Evolutionary conservation across 2,797 vertebrate genomes (phyloP).

Genomic region (Silurus aristotelis): DNA sequence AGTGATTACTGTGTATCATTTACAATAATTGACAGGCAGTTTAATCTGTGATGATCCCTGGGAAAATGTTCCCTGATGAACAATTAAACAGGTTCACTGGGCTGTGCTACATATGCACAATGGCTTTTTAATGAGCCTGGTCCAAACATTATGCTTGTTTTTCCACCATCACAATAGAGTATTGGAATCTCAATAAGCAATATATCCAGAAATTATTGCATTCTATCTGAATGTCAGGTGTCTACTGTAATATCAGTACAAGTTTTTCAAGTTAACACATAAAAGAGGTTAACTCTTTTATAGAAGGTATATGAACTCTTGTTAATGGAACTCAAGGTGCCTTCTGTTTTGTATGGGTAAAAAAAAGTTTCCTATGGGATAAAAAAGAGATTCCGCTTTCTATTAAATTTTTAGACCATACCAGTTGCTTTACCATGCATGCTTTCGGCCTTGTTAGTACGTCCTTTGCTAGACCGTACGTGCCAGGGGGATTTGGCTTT

Average conservation of each 20-base stretch:
- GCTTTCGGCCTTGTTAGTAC: conserved; percentile 71
- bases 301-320: background rate
- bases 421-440: conserved; percentile 48
- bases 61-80: conserved; percentile 60
- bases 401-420: conserved; percentile 45
- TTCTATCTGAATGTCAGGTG: conserved; percentile 39
- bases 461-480: conserved; percentile 63
- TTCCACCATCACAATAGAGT: conserved; percentile 74
- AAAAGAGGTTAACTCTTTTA: background rate
- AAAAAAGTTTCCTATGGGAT: conserved; percentile 12
- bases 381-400: conserved; percentile 37
- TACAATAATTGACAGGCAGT: conserved; percentile 51
- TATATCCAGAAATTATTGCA: conserved; percentile 82
- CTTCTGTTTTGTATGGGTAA: background rate
- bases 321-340: background rate
- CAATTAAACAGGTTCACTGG: background rate
- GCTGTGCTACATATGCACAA: conserved; percentile 76
- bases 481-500: conserved; percentile 51
- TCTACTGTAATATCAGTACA: conserved; percentile 45
- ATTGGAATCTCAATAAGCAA: conserved; percentile 74
- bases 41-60: conserved; percentile 64
- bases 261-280: conserved; percentile 26
- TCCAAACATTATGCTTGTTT: conserved; percentile 71
- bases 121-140: conserved; percentile 83
- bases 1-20: conserved; percentile 53